Conservation (phyloP, 1,140 invertebrate genomes). For the Anastatus disparis region DNA sequence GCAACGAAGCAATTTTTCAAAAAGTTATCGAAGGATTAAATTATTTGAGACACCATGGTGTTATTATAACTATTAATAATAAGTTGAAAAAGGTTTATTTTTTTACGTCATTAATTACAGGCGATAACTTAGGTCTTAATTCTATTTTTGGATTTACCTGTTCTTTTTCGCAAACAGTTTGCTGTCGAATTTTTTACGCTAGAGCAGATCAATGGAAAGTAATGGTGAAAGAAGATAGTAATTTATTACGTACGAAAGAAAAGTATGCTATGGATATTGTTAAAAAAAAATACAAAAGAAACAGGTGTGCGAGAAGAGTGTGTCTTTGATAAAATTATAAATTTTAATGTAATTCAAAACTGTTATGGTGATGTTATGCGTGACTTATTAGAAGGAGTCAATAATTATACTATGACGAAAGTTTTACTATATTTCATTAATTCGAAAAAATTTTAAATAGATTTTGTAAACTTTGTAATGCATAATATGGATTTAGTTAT, state of each 20-base stretch:
- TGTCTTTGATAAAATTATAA: constrained; percentile 15
- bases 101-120: constrained; percentile 18
- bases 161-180: constrained; percentile 32
- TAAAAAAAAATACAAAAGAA: neutral
- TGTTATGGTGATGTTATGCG: constrained; percentile 18
- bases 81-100: constrained; percentile 33
- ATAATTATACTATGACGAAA: constrained; percentile 25
- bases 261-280: constrained; percentile 28
- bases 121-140: constrained; percentile 37
- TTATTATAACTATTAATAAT: constrained; percentile 26
- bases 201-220: neutral
- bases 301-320: constrained; percentile 28
- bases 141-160: constrained; percentile 19
- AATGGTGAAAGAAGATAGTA: constrained; percentile 7
- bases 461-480: constrained; percentile 25
- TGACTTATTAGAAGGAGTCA: constrained; percentile 30
- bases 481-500: constrained; percentile 7
- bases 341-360: constrained; percentile 36
- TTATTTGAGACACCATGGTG: constrained; percentile 7
- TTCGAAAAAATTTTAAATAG: neutral
- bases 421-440: constrained; percentile 8
- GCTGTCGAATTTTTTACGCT: constrained; percentile 38
- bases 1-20: constrained; percentile 25
- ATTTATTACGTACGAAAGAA: neutral
- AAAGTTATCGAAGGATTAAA: constrained; percentile 27